Conservation (phyloP, 2,113 vertebrate genomes). For the Recurvirostra avosetta region DNA sequence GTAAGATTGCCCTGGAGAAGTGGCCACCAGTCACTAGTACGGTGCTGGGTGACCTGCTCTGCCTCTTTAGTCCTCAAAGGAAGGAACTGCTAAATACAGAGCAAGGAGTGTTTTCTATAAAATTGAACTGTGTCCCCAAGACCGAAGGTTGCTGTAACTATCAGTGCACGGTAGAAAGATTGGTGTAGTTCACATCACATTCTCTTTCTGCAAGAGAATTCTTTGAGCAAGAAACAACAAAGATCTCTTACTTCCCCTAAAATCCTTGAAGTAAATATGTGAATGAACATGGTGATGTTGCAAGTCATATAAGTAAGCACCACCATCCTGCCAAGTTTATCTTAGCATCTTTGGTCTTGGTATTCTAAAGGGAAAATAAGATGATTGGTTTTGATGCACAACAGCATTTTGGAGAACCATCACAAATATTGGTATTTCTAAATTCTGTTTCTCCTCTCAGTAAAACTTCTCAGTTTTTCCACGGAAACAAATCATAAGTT, state of each 20-base stretch:
- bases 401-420: not conserved
- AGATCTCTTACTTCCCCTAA: not conserved
- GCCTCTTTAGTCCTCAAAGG: not conserved
- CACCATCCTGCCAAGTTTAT: not conserved
- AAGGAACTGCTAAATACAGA: not conserved
- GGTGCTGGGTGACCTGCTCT: not conserved
- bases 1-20: too few relatives aligned
- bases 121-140: not conserved
- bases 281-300: not conserved
- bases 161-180: rapidly evolving
- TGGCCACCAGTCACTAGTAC: not conserved
- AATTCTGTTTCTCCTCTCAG: not conserved
- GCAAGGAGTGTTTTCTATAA: not conserved
- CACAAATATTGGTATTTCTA: not conserved
- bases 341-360: not conserved
- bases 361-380: not conserved
- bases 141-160: not conserved
- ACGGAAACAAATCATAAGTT: not conserved
- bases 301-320: not conserved
- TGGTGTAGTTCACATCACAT: rapidly evolving
- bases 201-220: not conserved
- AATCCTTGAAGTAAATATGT: not conserved
- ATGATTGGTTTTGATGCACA: not conserved
- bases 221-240: not conserved
- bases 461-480: not conserved